Base-by-base conservation (phyloP, 2,797 vertebrate species). In the Glyptemys insculpta region DNA sequence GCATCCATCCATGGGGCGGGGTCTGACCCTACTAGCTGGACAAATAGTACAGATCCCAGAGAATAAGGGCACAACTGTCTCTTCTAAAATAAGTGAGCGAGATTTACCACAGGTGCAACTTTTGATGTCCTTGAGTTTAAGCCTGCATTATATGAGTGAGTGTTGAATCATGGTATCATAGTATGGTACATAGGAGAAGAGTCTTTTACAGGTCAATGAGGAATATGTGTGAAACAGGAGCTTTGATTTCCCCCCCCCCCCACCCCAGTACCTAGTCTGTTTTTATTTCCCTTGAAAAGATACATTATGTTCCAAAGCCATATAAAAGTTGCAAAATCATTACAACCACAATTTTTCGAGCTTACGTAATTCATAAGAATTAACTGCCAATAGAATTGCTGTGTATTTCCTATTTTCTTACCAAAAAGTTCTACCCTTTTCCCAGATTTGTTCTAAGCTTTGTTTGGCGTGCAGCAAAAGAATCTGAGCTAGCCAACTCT, bases 181-280 rank as follows among this genome's bases (percentile, higher is more conserved):
- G 19, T 54, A 16, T 68, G 18, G 49, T 19, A 52, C 19, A 19
- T 4, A 49, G 78, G 78, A 50, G 31, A n/a, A 31, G 78, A 12
- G 31, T 52, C 18, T 37, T 34, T 52, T 54, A 59, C 19, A 49
- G 15, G 15, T 57, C 76, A 74, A 41, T 81, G 53, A 54, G 27
- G 62, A 85, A 81, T 79, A 56, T 76, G 54, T 79, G 59, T 0
- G 0, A 53, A n/a, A 5, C 12, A 0, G 0, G 1, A 0, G 1
- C 23, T 15, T 18, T 56, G 50, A 3, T 85, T 27, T 23, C 10
- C 52, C 3, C 18, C 19, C 5, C 52, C 4, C 65, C 6, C 10
- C n/a, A n/a, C 34, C 9, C n/a, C 16, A n/a, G 52, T 85, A 31
- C 52, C 72, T 9, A 0, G 34, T 84, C 21, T 27, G 50, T 23